Conservation (phyloP, 2,888 invertebrate genomes). For the Sicus ferrugineus region DNA sequence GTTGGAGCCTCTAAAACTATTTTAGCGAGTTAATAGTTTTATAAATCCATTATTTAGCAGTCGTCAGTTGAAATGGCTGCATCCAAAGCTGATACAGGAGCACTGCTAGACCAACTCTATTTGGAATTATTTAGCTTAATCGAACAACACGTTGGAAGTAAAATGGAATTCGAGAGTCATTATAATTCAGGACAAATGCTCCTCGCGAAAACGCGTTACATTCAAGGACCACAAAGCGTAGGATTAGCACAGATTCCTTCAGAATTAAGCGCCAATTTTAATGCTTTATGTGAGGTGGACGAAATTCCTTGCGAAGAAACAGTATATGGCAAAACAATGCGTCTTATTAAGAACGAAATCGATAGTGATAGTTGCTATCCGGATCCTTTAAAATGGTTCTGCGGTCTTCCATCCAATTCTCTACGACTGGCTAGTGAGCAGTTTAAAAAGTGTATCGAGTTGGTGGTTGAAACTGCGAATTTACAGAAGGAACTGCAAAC, state of each 20-base stretch:
- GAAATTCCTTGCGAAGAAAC: constrained; percentile 60
- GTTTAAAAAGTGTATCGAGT: constrained; percentile 75
- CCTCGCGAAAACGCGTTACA: constrained; percentile 80
- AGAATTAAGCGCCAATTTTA: constrained; percentile 68
- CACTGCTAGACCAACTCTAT: constrained; percentile 74
- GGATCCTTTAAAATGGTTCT: constrained; percentile 87
- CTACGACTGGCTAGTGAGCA: constrained; percentile 77
- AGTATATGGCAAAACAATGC: constrained; percentile 52
- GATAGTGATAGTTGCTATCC: constrained; percentile 62
- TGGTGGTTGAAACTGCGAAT: constrained; percentile 74
- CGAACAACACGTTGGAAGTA: constrained; percentile 75
- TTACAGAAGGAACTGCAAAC: constrained; percentile 70
- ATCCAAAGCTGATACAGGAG: constrained; percentile 48
- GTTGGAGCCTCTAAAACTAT: no score
- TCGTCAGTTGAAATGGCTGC: constrained; percentile 32
- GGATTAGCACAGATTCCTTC: constrained; percentile 73
- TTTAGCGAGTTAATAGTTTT: no score
- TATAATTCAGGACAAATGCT: constrained; percentile 65
- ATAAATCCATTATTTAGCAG: no score
- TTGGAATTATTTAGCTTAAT: constrained; percentile 75
- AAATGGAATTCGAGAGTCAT: constrained; percentile 74
- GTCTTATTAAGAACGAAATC: constrained; percentile 58
- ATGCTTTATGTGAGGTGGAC: constrained; percentile 62
- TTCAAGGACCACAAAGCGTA: constrained; percentile 78
- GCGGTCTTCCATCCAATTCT: constrained; percentile 82